phyloP scores from a whole-genome alignment of 2,797 vertebrate genomes.

The Oreochromis mossambicus region DNA sequence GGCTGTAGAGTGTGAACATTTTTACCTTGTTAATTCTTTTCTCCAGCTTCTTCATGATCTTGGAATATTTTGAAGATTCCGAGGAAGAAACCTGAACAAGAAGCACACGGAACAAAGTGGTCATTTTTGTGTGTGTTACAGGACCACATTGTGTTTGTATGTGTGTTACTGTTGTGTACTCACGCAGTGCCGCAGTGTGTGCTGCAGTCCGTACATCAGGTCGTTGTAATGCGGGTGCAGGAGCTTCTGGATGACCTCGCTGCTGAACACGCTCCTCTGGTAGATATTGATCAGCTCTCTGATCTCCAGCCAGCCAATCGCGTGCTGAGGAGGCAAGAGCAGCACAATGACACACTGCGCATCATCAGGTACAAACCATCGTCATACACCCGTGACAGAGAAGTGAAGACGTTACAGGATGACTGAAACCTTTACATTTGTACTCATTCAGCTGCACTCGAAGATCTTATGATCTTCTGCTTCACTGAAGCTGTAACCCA shows the following conservation, averaged over 20 bases:
- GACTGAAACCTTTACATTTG: background rate
- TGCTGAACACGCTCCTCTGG: constrained; percentile 50
- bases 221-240: constrained; percentile 43
- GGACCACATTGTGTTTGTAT: background rate
- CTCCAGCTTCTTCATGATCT: constrained; percentile 39
- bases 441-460: background rate
- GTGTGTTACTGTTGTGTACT: constrained; percentile 14
- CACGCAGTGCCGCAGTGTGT: constrained; percentile 52
- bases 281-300: constrained; percentile 46
- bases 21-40: constrained; percentile 60
- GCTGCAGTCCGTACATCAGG: constrained; percentile 55
- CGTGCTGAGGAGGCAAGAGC: constrained; percentile 17
- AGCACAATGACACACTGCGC: background rate
- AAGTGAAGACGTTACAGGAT: background rate
- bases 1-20: background rate
- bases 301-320: constrained; percentile 58
- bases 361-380: background rate
- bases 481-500: background rate
- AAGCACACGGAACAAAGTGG: background rate
- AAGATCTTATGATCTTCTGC: background rate
- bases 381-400: background rate
- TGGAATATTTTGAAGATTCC: constrained; percentile 15
- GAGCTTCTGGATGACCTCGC: constrained; percentile 5
- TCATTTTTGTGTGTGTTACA: background rate
- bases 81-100: constrained; percentile 40